Evolutionary conservation across 1,140 invertebrate species (phyloP).

Genomic region (Leptinotarsa defecta): DNA sequence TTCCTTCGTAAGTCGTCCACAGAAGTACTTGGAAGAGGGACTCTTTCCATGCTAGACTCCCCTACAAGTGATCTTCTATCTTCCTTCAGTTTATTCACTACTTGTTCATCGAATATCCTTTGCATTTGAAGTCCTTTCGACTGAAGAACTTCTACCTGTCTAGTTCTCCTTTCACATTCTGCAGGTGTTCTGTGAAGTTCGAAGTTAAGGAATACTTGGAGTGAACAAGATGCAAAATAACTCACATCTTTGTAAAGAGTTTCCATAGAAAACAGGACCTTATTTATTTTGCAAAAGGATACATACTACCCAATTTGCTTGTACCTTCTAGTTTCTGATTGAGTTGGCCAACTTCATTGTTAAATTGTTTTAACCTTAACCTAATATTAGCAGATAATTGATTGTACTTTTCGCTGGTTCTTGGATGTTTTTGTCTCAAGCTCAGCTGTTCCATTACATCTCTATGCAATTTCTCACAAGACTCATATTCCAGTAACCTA

Average conservation of each 20-base stretch:
- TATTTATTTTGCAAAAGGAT: conserved; percentile 52
- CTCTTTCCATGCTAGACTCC: conserved; percentile 27
- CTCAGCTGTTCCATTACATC: conserved; percentile 68
- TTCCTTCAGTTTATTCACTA: conserved; percentile 40
- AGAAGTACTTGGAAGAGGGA: conserved; percentile 14
- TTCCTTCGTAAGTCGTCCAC: conserved; percentile 39
- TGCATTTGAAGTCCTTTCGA: conserved; percentile 64
- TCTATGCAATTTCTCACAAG: conserved; percentile 67
- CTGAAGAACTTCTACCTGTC: conserved; percentile 64
- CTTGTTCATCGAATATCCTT: conserved; percentile 60
- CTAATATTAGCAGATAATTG: conserved; percentile 65
- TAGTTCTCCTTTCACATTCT: conserved; percentile 65
- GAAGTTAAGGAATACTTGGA: too few species aligned
- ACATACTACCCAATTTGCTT: conserved; percentile 59
- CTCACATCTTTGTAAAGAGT: background rate
- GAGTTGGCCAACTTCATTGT: conserved; percentile 64
- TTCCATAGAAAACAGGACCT: conserved; percentile 6
- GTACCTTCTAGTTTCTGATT: conserved; percentile 62
- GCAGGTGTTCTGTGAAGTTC: conserved; percentile 58
- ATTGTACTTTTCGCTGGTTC: conserved; percentile 60
- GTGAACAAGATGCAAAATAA: background rate
- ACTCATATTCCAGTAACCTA: conserved; percentile 69
- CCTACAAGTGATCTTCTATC: conserved; percentile 44
- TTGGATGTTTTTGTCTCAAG: conserved; percentile 59
- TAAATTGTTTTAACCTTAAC: conserved; percentile 66